These are phyloP conservation scores for Melanotus villosus DNA, from an alignment of 2,888 invertebrate species.

Conservation along the genomic window DNA sequence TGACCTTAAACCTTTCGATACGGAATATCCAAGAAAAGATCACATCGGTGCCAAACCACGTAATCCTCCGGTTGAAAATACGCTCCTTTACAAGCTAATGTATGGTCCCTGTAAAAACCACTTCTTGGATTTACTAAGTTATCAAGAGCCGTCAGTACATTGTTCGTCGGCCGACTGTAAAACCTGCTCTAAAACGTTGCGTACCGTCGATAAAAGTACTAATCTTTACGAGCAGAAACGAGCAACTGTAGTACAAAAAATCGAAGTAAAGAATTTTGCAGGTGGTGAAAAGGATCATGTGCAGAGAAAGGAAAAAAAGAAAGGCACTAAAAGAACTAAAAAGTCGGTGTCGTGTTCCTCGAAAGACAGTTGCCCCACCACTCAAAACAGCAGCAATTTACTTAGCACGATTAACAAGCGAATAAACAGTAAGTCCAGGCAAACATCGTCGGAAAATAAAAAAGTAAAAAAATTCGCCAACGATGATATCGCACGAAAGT, in stretches of 20 bases:
- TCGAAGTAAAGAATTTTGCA: neutral
- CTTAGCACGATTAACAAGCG: neutral
- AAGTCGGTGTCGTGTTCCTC: no score
- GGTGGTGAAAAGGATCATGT: neutral
- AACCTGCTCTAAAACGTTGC: neutral
- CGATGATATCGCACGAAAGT: conserved; percentile 22
- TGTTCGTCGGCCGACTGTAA: neutral
- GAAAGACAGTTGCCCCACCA: no score
- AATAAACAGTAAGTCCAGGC: neutral
- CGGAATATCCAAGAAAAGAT: conserved; percentile 55
- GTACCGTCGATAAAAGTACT: no score
- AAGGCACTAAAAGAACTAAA: no score
- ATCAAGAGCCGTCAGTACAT: conserved; percentile 5
- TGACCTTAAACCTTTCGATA: conserved; percentile 52
- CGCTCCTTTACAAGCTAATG: conserved; percentile 34
- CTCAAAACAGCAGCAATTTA: neutral
- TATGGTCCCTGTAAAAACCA: conserved; percentile 12
- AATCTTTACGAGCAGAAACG: no score
- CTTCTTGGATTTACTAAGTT: conserved; percentile 12
- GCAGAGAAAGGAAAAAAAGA: no score
- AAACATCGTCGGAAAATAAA: conserved; percentile 1
- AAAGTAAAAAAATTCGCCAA: conserved; percentile 3
- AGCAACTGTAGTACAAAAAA: neutral
- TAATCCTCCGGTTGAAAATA: conserved; percentile 16
- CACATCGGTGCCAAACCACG: neutral